Evolutionary conservation across 1,140 invertebrate genomes (phyloP).

Genomic region (Drosophila virilis): DNA sequence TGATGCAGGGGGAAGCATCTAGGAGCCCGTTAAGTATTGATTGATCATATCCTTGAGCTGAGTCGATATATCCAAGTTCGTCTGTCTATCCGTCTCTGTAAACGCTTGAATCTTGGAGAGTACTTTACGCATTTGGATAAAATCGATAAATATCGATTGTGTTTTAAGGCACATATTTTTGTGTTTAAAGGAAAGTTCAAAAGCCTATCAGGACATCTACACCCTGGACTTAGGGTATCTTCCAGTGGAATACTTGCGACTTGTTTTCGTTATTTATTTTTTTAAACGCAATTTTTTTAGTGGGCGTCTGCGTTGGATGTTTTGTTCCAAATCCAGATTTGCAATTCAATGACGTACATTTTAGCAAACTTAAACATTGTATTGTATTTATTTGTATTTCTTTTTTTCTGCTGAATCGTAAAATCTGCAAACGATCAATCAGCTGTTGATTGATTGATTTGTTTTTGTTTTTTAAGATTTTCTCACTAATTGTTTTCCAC

Average conservation of each 20-base stretch:
- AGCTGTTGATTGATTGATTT: slow-evolving; percentile 19
- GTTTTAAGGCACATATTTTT: too few species aligned
- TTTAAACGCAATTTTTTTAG: slow-evolving; percentile 7
- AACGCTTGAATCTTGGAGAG: too few species aligned
- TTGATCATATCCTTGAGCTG: too few species aligned
- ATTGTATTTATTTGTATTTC: slow-evolving; percentile 9
- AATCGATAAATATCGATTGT: neutral
- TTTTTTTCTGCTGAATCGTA: slow-evolving; percentile 3
- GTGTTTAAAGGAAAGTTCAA: too few species aligned
- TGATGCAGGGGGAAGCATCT: too few species aligned
- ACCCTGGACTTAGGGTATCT: too few species aligned
- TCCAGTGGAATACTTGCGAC: too few species aligned
- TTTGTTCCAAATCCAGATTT: neutral
- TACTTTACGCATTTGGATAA: too few species aligned
- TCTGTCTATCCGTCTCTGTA: too few species aligned
- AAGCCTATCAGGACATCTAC: too few species aligned
- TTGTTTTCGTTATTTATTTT: slow-evolving; percentile 1
- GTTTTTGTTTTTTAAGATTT: slow-evolving; percentile 21
- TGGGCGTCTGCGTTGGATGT: slow-evolving; percentile 13
- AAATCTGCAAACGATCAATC: neutral
- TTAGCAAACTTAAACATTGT: neutral
- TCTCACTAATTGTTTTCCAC: neutral
- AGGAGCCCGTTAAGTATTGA: too few species aligned
- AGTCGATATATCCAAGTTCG: too few species aligned
- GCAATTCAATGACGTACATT: slow-evolving; percentile 26